Percentiles rank a stretch among this genome's conserved stretches.
phyloP scores from a whole-genome alignment of 2,113 vertebrate genomes.

The Carettochelys insculpta region DNA sequence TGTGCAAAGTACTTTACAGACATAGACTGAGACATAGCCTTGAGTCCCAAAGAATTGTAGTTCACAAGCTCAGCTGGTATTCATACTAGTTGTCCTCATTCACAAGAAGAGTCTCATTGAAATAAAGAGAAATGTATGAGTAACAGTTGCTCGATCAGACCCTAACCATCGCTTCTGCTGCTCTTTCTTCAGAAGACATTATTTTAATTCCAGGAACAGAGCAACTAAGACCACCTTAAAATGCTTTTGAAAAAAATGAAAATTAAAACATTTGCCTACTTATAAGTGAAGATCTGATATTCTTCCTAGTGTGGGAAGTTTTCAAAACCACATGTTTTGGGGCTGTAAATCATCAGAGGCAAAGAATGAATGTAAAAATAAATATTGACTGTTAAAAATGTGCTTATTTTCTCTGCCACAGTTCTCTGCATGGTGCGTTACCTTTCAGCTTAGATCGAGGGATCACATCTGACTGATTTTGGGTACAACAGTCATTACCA shows the following conservation, averaged over 20 bases:
- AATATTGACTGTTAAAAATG: conserved; percentile 4
- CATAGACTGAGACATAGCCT: not conserved
- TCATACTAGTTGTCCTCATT: not conserved
- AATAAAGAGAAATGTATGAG: not conserved
- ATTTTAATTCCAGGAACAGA: not conserved
- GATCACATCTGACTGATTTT: not conserved
- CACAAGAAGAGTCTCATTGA: not conserved
- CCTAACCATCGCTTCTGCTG: not conserved
- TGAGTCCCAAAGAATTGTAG: not conserved
- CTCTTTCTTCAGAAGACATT: not conserved
- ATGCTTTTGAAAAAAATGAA: not conserved
- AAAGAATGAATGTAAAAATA: not conserved
- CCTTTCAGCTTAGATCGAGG: not conserved
- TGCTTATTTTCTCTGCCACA: no score
- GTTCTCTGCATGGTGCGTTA: no score
- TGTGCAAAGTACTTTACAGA: conserved; percentile 5
- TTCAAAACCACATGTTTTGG: not conserved
- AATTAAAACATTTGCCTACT: not conserved
- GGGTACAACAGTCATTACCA: not conserved
- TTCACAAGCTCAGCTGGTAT: not conserved
- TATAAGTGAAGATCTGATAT: not conserved
- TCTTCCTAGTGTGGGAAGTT: conserved; percentile 10
- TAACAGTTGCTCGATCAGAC: not conserved
- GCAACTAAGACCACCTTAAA: not conserved
- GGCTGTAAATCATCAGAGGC: conserved; percentile 38